Evolutionary conservation across 2,113 vertebrate genomes (phyloP), one percentile per base, ranked within the genome.

Genomic region (Apistogramma diplotaenia): DNA sequence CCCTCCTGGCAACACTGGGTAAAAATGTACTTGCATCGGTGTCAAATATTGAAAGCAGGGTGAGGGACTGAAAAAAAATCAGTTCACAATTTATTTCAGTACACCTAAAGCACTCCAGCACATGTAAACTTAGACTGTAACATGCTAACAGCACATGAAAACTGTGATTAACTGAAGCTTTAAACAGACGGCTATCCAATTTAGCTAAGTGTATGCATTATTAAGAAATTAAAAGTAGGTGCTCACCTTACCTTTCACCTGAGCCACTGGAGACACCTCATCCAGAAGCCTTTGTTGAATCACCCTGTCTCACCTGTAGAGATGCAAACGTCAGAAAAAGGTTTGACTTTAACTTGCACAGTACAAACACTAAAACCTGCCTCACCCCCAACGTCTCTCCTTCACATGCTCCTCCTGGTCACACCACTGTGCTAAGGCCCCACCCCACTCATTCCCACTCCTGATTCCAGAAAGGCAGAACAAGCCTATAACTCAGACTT

Each of bases 211-310:
- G 2, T 33, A 77, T 78, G 61, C 76, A 83, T 85, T 87, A 86
- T 82, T 85, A 33, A 87, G 55, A 31, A 16, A 74, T 60, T 71
- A 79, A 61, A 87, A 37, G 33, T 59, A 74, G 58, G 49, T 35
- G 87, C 79, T 86, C 85, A 76, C 18, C 91, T 93, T 93, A 94
- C 93, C 93, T 94, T 94, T 94, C 88, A 92, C 88, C 91, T 91
- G 86, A 88, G 73, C 83, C 5, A 29, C 84, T 82, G 84, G 79
- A 82, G 76, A 84, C 82, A 80, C 91, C 7, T 27, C 93, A 94
- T 94, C 82, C 88, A 93, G 88, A 77, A 75, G 79, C 89, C 82
- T 89, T 74, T 70, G 89, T 85, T 73, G 78, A 80, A 89, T 84
- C 84, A 56, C 71, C 85, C 76, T 19, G 89, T 82, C 83, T 93